Conservation (phyloP, 2,888 invertebrate species). For the Ormyrus labotus region DNA sequence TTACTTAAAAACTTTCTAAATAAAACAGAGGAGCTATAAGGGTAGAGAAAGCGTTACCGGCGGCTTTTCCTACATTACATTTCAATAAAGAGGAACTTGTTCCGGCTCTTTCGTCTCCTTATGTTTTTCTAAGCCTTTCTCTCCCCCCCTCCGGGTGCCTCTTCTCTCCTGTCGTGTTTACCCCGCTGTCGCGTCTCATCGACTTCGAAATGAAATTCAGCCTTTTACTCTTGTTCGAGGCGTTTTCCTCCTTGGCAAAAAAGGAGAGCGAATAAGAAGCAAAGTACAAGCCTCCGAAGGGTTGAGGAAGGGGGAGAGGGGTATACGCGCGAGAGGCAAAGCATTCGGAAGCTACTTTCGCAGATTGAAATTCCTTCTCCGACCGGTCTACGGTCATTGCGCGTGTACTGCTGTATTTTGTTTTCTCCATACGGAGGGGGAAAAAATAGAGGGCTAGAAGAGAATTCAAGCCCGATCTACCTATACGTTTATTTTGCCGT, state of each 20-base stretch:
- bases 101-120: slow-evolving; percentile 30
- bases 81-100: slow-evolving; percentile 53
- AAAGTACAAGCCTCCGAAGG: slow-evolving; percentile 1
- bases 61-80: slow-evolving; percentile 52
- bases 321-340: slow-evolving; percentile 16
- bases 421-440: too few relatives aligned
- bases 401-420: too few relatives aligned
- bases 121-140: slow-evolving; percentile 35
- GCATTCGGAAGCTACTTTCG: slow-evolving; percentile 49
- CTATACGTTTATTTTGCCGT: too few relatives aligned
- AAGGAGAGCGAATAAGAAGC: not conserved
- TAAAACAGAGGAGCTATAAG: slow-evolving; percentile 33
- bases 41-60: not conserved
- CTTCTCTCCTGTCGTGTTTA: slow-evolving; percentile 5
- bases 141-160: not conserved
- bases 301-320: not conserved
- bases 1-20: slow-evolving; percentile 48
- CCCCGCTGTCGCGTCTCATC: slow-evolving; percentile 26
- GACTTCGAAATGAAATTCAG: slow-evolving; percentile 55
- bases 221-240: slow-evolving; percentile 20
- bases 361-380: slow-evolving; percentile 55
- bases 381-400: too few relatives aligned
- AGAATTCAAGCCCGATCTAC: too few relatives aligned
- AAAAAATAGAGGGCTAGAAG: too few relatives aligned
- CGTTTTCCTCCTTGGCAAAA: not conserved